These are phyloP conservation scores for Lamellibrachia columna DNA, from an alignment of 2,888 invertebrate species.

Conservation along the genomic window DNA sequence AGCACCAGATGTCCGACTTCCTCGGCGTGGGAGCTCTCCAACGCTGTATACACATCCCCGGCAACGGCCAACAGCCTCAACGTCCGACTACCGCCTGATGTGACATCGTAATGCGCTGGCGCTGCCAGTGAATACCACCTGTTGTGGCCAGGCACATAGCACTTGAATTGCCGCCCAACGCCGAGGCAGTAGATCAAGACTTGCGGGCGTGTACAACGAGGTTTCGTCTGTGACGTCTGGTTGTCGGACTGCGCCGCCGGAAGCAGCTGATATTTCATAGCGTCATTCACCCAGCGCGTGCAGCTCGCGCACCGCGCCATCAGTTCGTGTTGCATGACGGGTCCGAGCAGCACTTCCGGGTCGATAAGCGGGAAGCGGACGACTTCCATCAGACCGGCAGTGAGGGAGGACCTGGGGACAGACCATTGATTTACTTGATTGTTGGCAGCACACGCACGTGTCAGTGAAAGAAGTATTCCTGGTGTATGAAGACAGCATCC, in stretches of 20 bases:
- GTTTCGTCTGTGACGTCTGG: constrained; percentile 35
- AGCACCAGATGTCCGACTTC: constrained; percentile 32
- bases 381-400: constrained; percentile 31
- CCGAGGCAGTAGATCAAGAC: constrained; percentile 36
- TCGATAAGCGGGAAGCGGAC: constrained; percentile 36
- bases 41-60: constrained; percentile 29
- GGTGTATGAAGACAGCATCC: too few relatives aligned
- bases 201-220: constrained; percentile 31
- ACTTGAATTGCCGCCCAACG: constrained; percentile 33
- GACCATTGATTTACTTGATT: too few relatives aligned
- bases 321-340: constrained; percentile 25
- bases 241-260: constrained; percentile 25
- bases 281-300: constrained; percentile 33
- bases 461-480: too few relatives aligned
- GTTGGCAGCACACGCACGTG: too few relatives aligned
- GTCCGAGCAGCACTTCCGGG: constrained; percentile 22
- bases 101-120: neutral
- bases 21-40: constrained; percentile 28
- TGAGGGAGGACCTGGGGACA: neutral
- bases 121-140: constrained; percentile 37
- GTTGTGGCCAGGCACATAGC: constrained; percentile 36
- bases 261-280: constrained; percentile 37
- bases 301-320: constrained; percentile 27
- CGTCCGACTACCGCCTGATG: neutral
- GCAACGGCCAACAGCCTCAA: constrained; percentile 28